These are phyloP conservation scores for Hylaea fasciaria DNA, from an alignment of 2,888 invertebrate species.

Conservation along the genomic window DNA sequence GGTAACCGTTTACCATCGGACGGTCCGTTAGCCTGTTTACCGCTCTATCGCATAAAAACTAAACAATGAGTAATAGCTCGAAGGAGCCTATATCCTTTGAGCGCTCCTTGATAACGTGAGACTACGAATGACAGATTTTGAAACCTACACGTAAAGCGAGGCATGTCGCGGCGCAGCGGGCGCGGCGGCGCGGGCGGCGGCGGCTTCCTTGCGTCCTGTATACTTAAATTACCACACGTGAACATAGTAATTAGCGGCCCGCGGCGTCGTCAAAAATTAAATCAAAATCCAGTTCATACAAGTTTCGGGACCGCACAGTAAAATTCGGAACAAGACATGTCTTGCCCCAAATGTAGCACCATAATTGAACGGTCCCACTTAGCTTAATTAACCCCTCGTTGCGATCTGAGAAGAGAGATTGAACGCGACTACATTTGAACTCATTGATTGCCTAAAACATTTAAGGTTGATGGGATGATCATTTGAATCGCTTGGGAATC, in stretches of 20 bases:
- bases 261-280: conserved; percentile 50
- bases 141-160: too few relatives aligned
- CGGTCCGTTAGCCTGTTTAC: too few relatives aligned
- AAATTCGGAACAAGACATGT: conserved; percentile 50
- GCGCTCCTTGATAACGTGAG: too few relatives aligned
- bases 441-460: conserved; percentile 15
- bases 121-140: too few relatives aligned
- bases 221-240: neutral
- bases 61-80: too few relatives aligned
- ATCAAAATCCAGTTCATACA: conserved; percentile 55
- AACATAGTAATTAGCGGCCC: conserved; percentile 47
- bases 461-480: neutral
- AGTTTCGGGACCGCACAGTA: conserved; percentile 44
- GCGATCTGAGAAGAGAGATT: conserved; percentile 47
- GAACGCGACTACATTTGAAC: conserved; percentile 30
- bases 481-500: neutral
- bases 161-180: too few relatives aligned
- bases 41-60: too few relatives aligned
- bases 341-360: conserved; percentile 49
- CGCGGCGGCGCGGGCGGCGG: too few relatives aligned
- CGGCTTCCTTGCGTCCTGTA: too few relatives aligned
- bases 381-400: conserved; percentile 54
- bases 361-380: conserved; percentile 55
- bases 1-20: too few relatives aligned
- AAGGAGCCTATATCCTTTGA: too few relatives aligned